A percentile compares a stretch with the other conserved stretches of the same genome.
Evolutionary conservation across 2,888 invertebrate species (phyloP).

Genomic region (Pseudoips prasinana): DNA sequence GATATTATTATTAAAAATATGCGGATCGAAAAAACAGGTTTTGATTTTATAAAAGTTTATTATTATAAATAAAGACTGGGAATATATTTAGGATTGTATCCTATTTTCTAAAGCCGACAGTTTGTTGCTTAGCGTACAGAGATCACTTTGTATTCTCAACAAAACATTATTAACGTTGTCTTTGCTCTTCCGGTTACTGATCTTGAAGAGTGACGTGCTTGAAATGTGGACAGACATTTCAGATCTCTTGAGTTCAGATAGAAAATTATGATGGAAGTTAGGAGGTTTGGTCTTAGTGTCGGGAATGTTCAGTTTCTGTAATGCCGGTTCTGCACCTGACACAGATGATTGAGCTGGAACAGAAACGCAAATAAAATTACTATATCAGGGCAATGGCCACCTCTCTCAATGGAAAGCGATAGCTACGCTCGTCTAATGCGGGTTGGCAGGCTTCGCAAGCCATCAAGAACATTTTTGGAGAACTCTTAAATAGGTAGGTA

Average conservation of each 20-base stretch:
- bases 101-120: slow-evolving; percentile 59
- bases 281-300: background rate
- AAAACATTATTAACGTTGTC: slow-evolving; percentile 64
- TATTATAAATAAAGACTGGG: too few species aligned
- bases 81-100: slow-evolving; percentile 34
- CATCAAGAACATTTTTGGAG: too few species aligned
- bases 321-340: slow-evolving; percentile 35
- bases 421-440: too few species aligned
- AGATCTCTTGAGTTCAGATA: slow-evolving; percentile 47
- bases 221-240: slow-evolving; percentile 57
- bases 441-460: too few species aligned
- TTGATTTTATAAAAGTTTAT: too few species aligned
- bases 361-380: too few species aligned
- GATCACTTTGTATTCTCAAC: slow-evolving; percentile 66
- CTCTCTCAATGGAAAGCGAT: too few species aligned
- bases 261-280: slow-evolving; percentile 7
- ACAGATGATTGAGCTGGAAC: slow-evolving; percentile 40
- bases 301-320: slow-evolving; percentile 29
- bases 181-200: slow-evolving; percentile 53
- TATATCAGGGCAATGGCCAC: too few species aligned
- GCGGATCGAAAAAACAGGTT: too few species aligned
- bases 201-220: slow-evolving; percentile 54
- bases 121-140: slow-evolving; percentile 57
- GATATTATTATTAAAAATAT: too few species aligned
- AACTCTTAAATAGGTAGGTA: too few species aligned